Conservation (phyloP, 2,797 vertebrate species). For the Microtus agrestis region DNA sequence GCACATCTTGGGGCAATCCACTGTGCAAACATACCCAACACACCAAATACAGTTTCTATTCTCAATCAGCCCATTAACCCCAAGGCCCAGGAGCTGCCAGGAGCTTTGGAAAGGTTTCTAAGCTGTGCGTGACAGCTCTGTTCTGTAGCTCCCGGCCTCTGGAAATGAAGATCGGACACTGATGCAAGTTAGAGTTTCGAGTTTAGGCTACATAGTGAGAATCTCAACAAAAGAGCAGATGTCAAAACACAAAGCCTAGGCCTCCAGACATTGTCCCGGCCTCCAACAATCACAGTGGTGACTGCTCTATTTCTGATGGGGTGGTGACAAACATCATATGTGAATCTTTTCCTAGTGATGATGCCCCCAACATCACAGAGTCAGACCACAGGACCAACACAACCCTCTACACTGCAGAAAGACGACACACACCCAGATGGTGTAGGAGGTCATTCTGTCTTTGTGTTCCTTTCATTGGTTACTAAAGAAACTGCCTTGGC, state of each 20-base stretch:
- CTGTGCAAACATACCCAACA: not conserved
- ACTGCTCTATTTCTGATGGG: not conserved
- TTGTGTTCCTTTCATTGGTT: too few relatives aligned
- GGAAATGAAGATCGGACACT: too few relatives aligned
- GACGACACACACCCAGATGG: not conserved
- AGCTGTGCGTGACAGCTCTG: not conserved
- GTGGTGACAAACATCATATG: not conserved
- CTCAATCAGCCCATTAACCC: not conserved
- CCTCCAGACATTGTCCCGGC: not conserved
- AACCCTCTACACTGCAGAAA: not conserved
- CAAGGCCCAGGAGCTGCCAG: not conserved
- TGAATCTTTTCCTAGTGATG: not conserved
- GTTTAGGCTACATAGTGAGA: not conserved
- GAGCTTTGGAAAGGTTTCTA: not conserved
- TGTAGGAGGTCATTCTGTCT: too few relatives aligned
- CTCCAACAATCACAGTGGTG: not conserved
- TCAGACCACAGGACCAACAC: not conserved
- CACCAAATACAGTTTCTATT: not conserved
- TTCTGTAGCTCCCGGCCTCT: not conserved
- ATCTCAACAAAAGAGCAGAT: not conserved
- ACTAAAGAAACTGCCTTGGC: too few relatives aligned
- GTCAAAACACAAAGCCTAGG: not conserved
- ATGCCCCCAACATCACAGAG: rapidly evolving
- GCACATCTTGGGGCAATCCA: too few relatives aligned
- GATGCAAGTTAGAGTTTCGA: not conserved